These are phyloP conservation scores for Channa striata DNA, from an alignment of 2,797 vertebrate genomes.

Conservation along the genomic window DNA sequence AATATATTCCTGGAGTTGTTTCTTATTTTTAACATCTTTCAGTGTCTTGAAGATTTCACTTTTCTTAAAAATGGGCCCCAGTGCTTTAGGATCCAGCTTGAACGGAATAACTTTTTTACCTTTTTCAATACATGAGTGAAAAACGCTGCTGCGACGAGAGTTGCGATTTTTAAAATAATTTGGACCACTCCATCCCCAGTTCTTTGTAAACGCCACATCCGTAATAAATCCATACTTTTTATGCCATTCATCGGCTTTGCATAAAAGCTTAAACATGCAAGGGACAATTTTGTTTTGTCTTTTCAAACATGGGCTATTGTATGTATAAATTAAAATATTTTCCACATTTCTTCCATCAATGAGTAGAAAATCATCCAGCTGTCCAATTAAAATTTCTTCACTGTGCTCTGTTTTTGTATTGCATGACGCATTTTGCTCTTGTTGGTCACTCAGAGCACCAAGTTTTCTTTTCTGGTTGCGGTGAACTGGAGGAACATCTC, in stretches of 20 bases:
- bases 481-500: no score
- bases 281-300: not conserved
- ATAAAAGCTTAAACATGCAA: not conserved
- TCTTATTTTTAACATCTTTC: no score
- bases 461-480: no score
- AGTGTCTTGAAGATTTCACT: no score
- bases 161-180: not conserved
- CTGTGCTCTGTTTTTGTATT: not conserved
- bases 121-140: not conserved
- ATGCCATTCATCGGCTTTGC: not conserved
- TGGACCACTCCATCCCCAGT: not conserved
- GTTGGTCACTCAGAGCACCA: no score
- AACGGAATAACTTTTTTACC: not conserved
- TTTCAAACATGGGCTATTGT: not conserved
- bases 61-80: no score
- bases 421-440: no score
- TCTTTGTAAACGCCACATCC: not conserved
- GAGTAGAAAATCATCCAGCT: not conserved
- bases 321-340: not conserved
- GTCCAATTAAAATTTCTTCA: conserved; percentile 2
- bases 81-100: not conserved
- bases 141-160: not conserved
- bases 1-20: no score
- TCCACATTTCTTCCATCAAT: not conserved
- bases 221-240: not conserved